Percentiles rank a stretch among this genome's conserved stretches.
Evolutionary conservation across 2,113 vertebrate genomes (phyloP).

Genomic region (Lepidothrix coronata): DNA sequence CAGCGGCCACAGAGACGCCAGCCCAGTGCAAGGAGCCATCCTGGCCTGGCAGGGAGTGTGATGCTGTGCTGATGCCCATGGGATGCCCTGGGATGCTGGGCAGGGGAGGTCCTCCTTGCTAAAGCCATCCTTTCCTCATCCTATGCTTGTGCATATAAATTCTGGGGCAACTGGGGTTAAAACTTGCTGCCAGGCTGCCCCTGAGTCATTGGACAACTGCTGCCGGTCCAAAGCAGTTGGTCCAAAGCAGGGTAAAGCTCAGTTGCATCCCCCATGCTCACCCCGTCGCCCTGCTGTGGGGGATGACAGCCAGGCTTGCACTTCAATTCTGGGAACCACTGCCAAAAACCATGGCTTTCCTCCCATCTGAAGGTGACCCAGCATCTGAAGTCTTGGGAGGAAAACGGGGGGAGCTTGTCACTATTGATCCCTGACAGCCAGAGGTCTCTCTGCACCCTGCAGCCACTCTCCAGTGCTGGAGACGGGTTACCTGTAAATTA

Average conservation of each 20-base stretch:
- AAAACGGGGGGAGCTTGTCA: neutral
- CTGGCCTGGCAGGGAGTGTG: neutral
- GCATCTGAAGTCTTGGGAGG: neutral
- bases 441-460: neutral
- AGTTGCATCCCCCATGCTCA: neutral
- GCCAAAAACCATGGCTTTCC: neutral
- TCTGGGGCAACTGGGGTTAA: neutral
- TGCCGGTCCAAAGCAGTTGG: no score
- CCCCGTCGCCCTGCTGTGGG: fast-evolving
- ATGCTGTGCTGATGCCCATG: neutral
- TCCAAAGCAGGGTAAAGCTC: neutral
- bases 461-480: fast-evolving
- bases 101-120: neutral
- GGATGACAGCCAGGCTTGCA: neutral
- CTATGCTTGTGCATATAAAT: fast-evolving
- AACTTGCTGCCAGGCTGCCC: neutral
- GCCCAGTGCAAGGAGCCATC: neutral
- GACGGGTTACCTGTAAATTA: neutral
- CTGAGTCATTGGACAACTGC: neutral
- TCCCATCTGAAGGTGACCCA: slow-evolving; percentile 6
- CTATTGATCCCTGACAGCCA: neutral
- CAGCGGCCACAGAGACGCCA: neutral
- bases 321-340: neutral
- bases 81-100: neutral
- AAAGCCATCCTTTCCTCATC: neutral